Percentiles rank a stretch among this genome's conserved stretches.
Evolutionary conservation across 2,797 vertebrate species (phyloP).

Genomic region (Sphenodon punctatus): DNA sequence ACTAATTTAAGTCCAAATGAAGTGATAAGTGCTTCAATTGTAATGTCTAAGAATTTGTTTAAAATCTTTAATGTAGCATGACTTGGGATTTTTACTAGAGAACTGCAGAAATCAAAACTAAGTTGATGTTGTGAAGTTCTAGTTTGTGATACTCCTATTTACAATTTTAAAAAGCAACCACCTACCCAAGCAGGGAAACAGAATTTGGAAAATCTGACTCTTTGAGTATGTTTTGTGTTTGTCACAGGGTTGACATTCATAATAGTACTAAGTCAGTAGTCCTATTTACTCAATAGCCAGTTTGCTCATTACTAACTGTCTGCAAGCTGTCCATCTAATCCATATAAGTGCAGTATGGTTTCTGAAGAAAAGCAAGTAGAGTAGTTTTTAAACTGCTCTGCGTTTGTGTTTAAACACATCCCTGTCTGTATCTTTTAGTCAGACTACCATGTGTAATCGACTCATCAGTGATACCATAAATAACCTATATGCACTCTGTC

Average conservation of each 20-base stretch:
- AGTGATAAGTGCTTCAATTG: conserved; percentile 72
- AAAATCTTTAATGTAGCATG: conserved; percentile 65
- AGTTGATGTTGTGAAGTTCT: conserved; percentile 67
- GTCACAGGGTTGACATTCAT: neutral
- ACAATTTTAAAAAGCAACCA: conserved; percentile 45
- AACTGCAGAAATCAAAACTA: conserved; percentile 59
- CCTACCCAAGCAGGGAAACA: conserved; percentile 58
- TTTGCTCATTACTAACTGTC: conserved; percentile 8
- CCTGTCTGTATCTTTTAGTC: conserved; percentile 24
- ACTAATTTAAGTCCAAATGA: conserved; percentile 64
- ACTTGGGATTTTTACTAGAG: conserved; percentile 58
- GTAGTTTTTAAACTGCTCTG: neutral
- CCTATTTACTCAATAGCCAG: conserved; percentile 16
- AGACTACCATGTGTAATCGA: conserved; percentile 28
- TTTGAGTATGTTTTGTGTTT: conserved; percentile 28
- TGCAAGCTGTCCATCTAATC: no score
- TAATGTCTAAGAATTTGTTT: conserved; percentile 66
- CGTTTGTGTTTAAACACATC: conserved; percentile 37
- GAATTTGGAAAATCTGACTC: conserved; percentile 36
- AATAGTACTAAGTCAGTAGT: conserved; percentile 13
- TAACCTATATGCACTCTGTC: conserved; percentile 21
- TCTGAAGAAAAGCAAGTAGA: conserved; percentile 2
- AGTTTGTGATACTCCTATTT: conserved; percentile 60
- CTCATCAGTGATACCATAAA: conserved; percentile 9
- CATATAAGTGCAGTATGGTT: conserved; percentile 1